Evolutionary conservation across 2,797 vertebrate genomes (phyloP).

Genomic region (Argyrosomus regius): DNA sequence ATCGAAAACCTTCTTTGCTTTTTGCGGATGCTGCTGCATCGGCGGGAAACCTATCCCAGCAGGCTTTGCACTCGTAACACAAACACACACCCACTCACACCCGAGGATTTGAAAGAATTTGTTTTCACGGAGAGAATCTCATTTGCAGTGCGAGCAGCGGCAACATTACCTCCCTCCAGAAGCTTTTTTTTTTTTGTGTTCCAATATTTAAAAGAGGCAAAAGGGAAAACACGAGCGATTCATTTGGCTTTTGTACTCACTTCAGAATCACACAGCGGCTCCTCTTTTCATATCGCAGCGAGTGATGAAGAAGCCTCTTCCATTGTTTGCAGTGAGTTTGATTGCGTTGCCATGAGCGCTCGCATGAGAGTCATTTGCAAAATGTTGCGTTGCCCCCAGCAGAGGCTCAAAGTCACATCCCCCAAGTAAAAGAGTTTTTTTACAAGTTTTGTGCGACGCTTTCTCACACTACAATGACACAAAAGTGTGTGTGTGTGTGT

Average conservation of each 20-base stretch:
- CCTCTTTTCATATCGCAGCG: conserved; percentile 27
- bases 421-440: conserved; percentile 8
- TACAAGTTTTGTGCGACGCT: conserved; percentile 15
- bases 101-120: conserved; percentile 70
- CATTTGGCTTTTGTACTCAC: conserved; percentile 59
- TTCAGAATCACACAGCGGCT: conserved; percentile 23
- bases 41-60: conserved; percentile 64
- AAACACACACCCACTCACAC: conserved; percentile 71
- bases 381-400: conserved; percentile 38
- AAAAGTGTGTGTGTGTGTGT: not conserved
- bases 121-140: conserved; percentile 70
- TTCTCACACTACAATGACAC: conserved; percentile 1
- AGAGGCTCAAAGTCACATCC: conserved; percentile 19
- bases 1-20: conserved; percentile 23
- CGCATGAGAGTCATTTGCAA: conserved; percentile 28
- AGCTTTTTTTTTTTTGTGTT: conserved; percentile 57
- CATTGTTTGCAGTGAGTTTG: conserved; percentile 29
- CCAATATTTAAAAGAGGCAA: conserved; percentile 72
- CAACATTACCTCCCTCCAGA: conserved; percentile 58
- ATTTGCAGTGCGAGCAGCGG: conserved; percentile 63
- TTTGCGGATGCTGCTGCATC: conserved; percentile 41
- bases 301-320: conserved; percentile 34
- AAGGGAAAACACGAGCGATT: conserved; percentile 62
- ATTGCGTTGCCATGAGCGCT: conserved; percentile 23
- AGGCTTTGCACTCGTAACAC: conserved; percentile 68